Conservation (phyloP, 2,888 invertebrate genomes). For the Candidula unifasciata region DNA sequence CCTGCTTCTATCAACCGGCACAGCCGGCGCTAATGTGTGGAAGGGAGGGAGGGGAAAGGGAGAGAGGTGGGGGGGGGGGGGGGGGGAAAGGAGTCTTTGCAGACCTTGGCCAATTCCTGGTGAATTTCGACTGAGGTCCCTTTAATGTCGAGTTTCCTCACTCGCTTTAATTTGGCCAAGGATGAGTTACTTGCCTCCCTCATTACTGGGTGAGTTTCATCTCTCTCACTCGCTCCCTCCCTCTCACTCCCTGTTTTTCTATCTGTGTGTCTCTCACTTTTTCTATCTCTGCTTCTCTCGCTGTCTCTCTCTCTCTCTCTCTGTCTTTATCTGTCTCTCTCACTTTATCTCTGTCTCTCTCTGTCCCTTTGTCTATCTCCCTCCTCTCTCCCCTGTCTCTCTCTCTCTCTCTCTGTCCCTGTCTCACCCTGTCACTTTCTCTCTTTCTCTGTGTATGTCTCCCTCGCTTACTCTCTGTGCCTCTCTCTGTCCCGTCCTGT, state of each 20-base stretch:
- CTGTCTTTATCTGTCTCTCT: neutral
- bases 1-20: neutral
- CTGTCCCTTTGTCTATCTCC: neutral
- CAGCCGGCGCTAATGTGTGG: neutral
- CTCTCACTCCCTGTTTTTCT: neutral
- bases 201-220: neutral
- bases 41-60: neutral
- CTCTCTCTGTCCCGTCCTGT: too few species aligned
- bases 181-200: neutral
- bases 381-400: too few species aligned
- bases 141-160: conserved; percentile 1
- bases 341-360: neutral
- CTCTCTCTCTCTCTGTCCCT: neutral
- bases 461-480: too few species aligned
- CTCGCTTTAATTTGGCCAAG: conserved; percentile 11
- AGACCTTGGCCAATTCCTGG: conserved; percentile 16
- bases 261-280: neutral
- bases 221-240: neutral
- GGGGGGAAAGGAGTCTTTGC: neutral
- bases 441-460: too few species aligned
- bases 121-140: conserved; percentile 25
- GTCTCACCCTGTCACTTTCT: neutral
- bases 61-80: neutral
- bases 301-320: neutral
- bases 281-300: neutral